Percentiles rank a stretch among this genome's conserved stretches.
Conservation (phyloP, 2,113 vertebrate genomes). For the Sitta europaea region DNA sequence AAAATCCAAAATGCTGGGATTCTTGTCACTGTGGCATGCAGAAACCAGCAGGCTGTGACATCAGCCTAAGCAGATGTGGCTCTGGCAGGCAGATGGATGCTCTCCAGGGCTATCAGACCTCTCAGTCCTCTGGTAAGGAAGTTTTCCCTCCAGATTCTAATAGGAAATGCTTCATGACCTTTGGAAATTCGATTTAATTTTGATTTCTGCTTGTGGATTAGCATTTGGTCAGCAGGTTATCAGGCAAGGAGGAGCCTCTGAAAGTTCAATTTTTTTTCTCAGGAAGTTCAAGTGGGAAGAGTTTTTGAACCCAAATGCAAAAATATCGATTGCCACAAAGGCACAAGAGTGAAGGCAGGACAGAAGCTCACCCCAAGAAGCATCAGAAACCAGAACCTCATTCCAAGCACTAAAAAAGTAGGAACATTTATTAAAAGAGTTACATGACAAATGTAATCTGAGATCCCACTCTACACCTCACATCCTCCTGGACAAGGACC, state of each 20-base stretch:
- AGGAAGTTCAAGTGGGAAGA: background rate
- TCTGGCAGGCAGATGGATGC: rapidly evolving
- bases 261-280: background rate
- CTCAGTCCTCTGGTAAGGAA: background rate
- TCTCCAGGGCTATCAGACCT: background rate
- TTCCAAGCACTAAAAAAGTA: background rate
- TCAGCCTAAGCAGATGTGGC: rapidly evolving
- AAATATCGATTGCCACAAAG: background rate
- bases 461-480: background rate
- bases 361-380: background rate
- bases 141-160: background rate
- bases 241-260: background rate
- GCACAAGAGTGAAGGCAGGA: background rate
- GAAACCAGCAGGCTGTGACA: background rate
- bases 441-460: background rate
- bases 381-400: background rate
- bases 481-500: rapidly evolving
- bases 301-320: background rate
- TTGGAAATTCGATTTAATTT: background rate
- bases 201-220: background rate
- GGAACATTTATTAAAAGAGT: constrained; percentile 16
- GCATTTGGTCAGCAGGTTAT: background rate
- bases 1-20: background rate
- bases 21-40: background rate
- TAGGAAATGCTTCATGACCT: background rate